Evolutionary conservation across 2,113 vertebrate species (phyloP).

Genomic region (Shinisaurus crocodilurus): DNA sequence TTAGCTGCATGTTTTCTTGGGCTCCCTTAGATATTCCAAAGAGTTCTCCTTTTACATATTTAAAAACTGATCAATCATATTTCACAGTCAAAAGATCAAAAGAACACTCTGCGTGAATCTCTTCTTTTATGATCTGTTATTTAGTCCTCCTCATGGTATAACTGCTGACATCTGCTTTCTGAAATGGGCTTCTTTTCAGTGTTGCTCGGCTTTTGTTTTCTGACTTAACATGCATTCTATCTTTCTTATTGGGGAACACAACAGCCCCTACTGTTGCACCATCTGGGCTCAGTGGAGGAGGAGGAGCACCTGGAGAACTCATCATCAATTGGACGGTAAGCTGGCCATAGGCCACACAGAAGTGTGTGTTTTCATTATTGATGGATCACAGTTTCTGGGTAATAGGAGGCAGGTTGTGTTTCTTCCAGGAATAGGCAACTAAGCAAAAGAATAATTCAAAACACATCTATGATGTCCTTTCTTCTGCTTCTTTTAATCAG

Average conservation of each 20-base stretch:
- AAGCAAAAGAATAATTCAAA: not conserved
- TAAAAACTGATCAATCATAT: not conserved
- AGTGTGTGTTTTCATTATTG: not conserved
- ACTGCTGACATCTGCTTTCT: not conserved
- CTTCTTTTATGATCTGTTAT: not conserved
- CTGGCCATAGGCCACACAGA: not conserved
- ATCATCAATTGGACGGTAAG: slow-evolving; percentile 95
- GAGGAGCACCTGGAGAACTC: slow-evolving; percentile 91
- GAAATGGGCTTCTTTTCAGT: not conserved
- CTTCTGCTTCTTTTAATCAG: not conserved
- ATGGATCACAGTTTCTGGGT: not conserved
- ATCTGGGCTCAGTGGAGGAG: slow-evolving; percentile 92
- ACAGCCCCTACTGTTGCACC: slow-evolving; percentile 94
- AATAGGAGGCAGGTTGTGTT: not conserved
- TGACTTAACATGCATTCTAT: slow-evolving; percentile 30
- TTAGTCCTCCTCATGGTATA: not conserved
- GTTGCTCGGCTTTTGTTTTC: accelerated
- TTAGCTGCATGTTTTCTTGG: not conserved
- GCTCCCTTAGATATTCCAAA: not conserved
- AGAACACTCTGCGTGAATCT: not conserved
- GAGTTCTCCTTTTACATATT: not conserved
- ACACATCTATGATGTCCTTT: not conserved
- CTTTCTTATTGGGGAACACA: slow-evolving; percentile 3
- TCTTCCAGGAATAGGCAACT: not conserved
- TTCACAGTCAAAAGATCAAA: not conserved